Conservation (phyloP, 2,113 vertebrate genomes). For the Larimichthys crocea region DNA sequence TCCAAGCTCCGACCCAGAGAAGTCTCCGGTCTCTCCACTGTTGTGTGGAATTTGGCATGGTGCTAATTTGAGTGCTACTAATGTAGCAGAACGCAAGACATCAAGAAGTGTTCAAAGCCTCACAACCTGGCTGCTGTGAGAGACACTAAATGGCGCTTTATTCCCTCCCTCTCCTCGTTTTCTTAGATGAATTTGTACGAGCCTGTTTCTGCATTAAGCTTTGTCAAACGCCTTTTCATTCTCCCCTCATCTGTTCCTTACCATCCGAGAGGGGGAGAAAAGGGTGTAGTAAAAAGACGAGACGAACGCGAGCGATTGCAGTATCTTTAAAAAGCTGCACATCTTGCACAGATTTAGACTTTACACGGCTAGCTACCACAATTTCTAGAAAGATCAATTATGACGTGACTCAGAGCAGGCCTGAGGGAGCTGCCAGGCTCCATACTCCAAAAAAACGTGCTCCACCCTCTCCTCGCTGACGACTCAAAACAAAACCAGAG, state of each 20-base stretch:
- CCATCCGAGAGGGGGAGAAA: constrained; percentile 35
- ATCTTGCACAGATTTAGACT: constrained; percentile 80
- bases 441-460: constrained; percentile 64
- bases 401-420: constrained; percentile 82
- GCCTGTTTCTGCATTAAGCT: constrained; percentile 56
- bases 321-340: constrained; percentile 71
- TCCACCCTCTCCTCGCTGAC: constrained; percentile 77
- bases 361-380: constrained; percentile 73
- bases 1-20: constrained; percentile 43
- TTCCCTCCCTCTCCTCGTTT: constrained; percentile 42
- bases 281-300: constrained; percentile 8
- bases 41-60: constrained; percentile 76
- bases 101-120: constrained; percentile 39
- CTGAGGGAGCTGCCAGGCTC: constrained; percentile 80
- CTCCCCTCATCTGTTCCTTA: constrained; percentile 46
- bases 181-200: constrained; percentile 45
- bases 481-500: constrained; percentile 77
- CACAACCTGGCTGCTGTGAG: constrained; percentile 41
- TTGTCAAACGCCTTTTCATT: constrained; percentile 52
- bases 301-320: constrained; percentile 29
- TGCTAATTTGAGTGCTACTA: constrained; percentile 69
- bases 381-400: constrained; percentile 84
- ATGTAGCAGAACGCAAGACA: constrained; percentile 58
- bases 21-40: constrained; percentile 61
- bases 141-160: constrained; percentile 47